Evolutionary conservation across 1,140 invertebrate species (phyloP).

Genomic region (Geopemphigus sp.): DNA sequence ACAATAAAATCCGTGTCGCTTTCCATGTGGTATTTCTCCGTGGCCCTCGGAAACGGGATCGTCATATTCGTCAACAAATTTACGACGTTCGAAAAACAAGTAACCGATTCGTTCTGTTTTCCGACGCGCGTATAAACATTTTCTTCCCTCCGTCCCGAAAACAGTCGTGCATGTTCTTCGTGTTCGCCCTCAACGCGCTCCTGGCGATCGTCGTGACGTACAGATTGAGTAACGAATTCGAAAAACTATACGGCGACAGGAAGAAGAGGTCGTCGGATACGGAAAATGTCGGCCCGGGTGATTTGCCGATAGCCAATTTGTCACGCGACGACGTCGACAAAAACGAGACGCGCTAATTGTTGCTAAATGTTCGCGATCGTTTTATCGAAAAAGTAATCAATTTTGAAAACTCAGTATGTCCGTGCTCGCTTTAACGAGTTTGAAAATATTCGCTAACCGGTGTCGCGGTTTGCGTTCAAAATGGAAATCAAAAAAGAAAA

Average conservation of each 20-base stretch:
- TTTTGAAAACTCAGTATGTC: not conserved
- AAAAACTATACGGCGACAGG: not conserved
- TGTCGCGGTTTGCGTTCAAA: too few relatives aligned
- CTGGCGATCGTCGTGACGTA: not conserved
- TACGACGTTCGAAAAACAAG: constrained; percentile 11
- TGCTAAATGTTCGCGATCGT: not conserved
- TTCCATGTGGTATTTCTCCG: constrained; percentile 58
- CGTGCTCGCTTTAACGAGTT: too few relatives aligned
- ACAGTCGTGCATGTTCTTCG: constrained; percentile 16
- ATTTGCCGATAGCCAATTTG: not conserved
- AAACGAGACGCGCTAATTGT: not conserved
- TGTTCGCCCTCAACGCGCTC: not conserved
- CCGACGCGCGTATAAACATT: too few relatives aligned
- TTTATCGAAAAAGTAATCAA: constrained; percentile 28
- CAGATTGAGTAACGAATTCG: constrained; percentile 10
- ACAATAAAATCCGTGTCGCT: constrained; percentile 57
- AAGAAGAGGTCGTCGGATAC: not conserved
- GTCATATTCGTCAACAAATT: constrained; percentile 55
- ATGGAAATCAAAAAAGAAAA: too few relatives aligned
- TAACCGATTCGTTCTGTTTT: not conserved
- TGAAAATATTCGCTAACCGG: not conserved
- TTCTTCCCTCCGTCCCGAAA: not conserved
- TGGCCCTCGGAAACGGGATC: constrained; percentile 58
- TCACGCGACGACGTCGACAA: not conserved
- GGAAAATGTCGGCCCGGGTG: not conserved